These are phyloP conservation scores for Plectus sambesii DNA, from an alignment of 1,140 invertebrate species.

Conservation along the genomic window DNA sequence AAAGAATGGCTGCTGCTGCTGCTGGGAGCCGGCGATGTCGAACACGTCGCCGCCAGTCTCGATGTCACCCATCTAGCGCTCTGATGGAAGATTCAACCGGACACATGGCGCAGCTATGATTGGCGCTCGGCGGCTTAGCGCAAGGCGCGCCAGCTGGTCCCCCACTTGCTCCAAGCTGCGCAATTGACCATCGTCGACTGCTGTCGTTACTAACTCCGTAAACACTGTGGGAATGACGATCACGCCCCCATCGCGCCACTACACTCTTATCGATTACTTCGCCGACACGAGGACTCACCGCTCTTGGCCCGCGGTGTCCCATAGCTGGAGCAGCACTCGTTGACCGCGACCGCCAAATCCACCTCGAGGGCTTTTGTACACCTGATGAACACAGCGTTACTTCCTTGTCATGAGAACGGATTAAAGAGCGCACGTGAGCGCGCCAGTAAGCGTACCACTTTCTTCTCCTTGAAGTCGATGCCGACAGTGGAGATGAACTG, in stretches of 20 bases:
- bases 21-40: too few relatives aligned
- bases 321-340: conserved; percentile 77
- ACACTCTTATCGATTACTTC: not conserved
- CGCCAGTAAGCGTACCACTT: conserved; percentile 59
- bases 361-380: conserved; percentile 43
- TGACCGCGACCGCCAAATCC: conserved; percentile 59
- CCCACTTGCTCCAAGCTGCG: too few relatives aligned
- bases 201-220: too few relatives aligned
- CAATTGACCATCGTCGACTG: too few relatives aligned
- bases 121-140: too few relatives aligned
- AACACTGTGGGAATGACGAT: too few relatives aligned
- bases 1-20: too few relatives aligned
- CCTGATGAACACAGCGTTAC: conserved; percentile 15
- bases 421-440: conserved; percentile 6
- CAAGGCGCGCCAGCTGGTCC: too few relatives aligned
- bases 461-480: conserved; percentile 91
- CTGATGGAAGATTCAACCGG: too few relatives aligned
- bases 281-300: conserved; percentile 46
- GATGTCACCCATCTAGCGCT: too few relatives aligned
- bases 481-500: conserved; percentile 93
- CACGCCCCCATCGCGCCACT: not conserved
- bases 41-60: too few relatives aligned
- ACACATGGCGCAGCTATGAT: too few relatives aligned
- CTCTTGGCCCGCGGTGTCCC: conserved; percentile 86
- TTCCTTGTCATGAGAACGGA: not conserved